Percentiles rank a stretch among this genome's conserved stretches.
Evolutionary conservation across 2,888 invertebrate species (phyloP).

Genomic region (Acheta domesticus): DNA sequence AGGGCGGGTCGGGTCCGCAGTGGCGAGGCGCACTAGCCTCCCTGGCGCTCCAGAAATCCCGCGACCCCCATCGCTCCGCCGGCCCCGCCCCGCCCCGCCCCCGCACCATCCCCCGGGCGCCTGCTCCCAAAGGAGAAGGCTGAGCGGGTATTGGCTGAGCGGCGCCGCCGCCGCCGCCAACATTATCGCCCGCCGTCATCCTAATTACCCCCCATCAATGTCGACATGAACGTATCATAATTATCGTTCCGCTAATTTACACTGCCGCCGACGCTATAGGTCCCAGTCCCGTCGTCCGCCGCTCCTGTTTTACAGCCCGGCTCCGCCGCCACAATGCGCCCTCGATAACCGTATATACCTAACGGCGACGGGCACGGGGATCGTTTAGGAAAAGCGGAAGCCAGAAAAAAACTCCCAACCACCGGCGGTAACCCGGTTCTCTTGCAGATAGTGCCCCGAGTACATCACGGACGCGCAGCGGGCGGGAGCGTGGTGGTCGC

Average conservation of each 20-base stretch:
- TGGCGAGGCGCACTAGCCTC: too few relatives aligned
- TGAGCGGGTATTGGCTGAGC: neutral
- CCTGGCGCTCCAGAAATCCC: too few relatives aligned
- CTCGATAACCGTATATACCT: neutral
- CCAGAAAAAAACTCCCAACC: too few relatives aligned
- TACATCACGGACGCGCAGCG: too few relatives aligned
- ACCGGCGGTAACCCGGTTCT: too few relatives aligned
- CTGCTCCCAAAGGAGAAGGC: neutral
- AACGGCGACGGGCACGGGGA: neutral
- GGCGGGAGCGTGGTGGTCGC: too few relatives aligned
- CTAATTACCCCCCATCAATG: slow-evolving; percentile 1
- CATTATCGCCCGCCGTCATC: slow-evolving; percentile 1
- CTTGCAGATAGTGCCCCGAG: too few relatives aligned
- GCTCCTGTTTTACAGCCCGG: slow-evolving; percentile 1
- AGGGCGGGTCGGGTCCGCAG: too few relatives aligned
- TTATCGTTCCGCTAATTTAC: neutral
- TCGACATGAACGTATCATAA: slow-evolving; percentile 10
- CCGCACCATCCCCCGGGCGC: neutral
- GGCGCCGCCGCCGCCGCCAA: neutral
- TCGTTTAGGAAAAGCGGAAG: too few relatives aligned
- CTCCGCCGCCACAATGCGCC: neutral
- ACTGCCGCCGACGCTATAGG: slow-evolving; percentile 1
- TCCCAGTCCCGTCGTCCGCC: neutral
- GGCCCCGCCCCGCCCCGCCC: neutral
- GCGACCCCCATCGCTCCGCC: too few relatives aligned